Conservation (phyloP, 2,113 vertebrate genomes). For the Canis aureus region DNA sequence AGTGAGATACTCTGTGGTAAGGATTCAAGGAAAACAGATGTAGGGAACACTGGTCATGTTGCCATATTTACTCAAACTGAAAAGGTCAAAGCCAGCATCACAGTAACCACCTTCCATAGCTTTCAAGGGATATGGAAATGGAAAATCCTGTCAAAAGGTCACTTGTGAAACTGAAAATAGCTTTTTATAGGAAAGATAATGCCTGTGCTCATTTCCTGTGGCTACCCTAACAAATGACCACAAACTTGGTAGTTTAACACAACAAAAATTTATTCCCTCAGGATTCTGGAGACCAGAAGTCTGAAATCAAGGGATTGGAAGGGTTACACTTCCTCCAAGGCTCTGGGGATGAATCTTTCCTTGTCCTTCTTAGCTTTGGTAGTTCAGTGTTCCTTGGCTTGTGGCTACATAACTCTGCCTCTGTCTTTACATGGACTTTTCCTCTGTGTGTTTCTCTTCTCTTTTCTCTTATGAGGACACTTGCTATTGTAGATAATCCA, state of each 20-base stretch:
- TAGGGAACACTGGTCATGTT: neutral
- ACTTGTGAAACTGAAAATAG: neutral
- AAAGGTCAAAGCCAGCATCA: neutral
- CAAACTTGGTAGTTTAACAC: neutral
- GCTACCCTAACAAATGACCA: neutral
- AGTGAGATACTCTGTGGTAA: neutral
- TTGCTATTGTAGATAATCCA: neutral
- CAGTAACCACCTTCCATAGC: neutral
- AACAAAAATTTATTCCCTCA: neutral
- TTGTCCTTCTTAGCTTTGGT: neutral
- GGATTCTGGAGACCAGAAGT: neutral
- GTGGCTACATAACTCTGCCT: neutral
- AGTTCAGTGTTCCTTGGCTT: too few species aligned
- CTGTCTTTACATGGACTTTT: neutral
- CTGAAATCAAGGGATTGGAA: neutral
- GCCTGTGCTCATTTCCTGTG: neutral
- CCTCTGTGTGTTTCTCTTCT: neutral
- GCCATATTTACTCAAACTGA: neutral
- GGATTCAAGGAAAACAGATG: neutral
- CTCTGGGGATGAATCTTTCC: neutral
- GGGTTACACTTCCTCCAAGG: neutral
- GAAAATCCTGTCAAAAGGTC: constrained; percentile 14
- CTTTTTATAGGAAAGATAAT: neutral
- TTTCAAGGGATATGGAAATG: neutral
- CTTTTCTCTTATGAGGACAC: neutral